phyloP scores from a whole-genome alignment of 2,888 invertebrate genomes.

The Caenorhabditis sulstoni region DNA sequence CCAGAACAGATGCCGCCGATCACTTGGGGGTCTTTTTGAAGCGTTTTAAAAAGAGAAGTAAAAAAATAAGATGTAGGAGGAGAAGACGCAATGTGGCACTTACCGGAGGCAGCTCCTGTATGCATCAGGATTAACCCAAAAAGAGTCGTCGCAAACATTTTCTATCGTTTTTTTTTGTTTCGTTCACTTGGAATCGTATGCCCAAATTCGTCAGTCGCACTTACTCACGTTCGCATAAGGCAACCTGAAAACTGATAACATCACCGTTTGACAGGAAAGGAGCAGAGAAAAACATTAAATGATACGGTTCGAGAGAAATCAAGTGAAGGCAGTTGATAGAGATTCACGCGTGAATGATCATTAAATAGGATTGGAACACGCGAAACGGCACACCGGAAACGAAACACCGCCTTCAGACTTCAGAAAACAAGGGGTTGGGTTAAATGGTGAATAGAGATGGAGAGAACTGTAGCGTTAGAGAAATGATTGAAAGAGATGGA shows the following conservation, averaged over 20 bases:
- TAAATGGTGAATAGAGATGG: conserved; percentile 46
- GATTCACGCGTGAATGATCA: conserved; percentile 7
- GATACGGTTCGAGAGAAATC: too few species aligned
- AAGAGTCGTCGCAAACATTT: conserved; percentile 44
- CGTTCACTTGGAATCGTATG: too few species aligned
- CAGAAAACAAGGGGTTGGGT: conserved; percentile 51
- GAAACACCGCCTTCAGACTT: conserved; percentile 42
- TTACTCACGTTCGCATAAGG: conserved; percentile 27
- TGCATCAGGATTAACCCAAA: conserved; percentile 50
- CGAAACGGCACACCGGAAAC: conserved; percentile 54
- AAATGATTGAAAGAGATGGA: conserved; percentile 15
- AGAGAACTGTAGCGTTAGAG: conserved; percentile 37
- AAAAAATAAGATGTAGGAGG: too few species aligned
- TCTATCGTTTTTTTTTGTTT: conserved; percentile 19
- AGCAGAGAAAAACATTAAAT: not conserved
- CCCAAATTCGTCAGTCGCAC: conserved; percentile 19
- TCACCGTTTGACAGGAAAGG: not conserved
- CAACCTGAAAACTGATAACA: conserved; percentile 19
- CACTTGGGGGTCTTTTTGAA: conserved; percentile 11
- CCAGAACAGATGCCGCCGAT: conserved; percentile 17
- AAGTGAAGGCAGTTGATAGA: not conserved
- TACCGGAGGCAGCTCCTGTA: conserved; percentile 37
- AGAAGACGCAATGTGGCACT: too few species aligned
- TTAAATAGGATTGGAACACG: conserved; percentile 37
- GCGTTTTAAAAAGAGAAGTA: not conserved